These are phyloP conservation scores for Pomatostomus ruficeps DNA, from an alignment of 2,113 vertebrate genomes.

Conservation along the genomic window DNA sequence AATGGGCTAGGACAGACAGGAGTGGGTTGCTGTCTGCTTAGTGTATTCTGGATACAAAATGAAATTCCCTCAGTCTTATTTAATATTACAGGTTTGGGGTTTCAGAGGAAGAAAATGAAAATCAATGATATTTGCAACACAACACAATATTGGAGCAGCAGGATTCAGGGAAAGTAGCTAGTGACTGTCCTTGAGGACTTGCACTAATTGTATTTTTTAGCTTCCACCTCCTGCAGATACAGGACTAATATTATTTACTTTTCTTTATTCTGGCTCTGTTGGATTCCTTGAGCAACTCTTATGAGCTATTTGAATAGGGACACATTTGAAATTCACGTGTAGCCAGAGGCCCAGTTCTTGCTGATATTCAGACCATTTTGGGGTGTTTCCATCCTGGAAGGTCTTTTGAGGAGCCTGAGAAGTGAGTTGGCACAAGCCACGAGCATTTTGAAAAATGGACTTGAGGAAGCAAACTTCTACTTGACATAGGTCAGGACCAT, in stretches of 20 bases:
- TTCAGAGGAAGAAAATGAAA: slow-evolving; percentile 39
- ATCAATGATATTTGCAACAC: slow-evolving; percentile 27
- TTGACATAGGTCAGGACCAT: neutral
- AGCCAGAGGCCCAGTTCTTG: neutral
- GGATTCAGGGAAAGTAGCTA: neutral
- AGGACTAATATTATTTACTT: neutral
- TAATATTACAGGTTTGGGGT: slow-evolving; percentile 16
- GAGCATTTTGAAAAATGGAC: neutral
- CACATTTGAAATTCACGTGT: neutral
- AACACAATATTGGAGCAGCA: neutral
- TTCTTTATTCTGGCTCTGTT: neutral
- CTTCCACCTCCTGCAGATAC: neutral
- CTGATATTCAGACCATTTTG: neutral
- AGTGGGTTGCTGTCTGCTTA: slow-evolving; percentile 14
- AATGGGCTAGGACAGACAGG: slow-evolving; percentile 29
- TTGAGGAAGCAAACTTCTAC: neutral
- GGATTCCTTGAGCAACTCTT: neutral
- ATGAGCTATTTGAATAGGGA: neutral
- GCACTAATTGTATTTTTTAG: neutral
- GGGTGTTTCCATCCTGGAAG: neutral
- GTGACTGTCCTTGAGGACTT: neutral
- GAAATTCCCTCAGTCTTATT: slow-evolving; percentile 34
- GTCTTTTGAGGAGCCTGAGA: neutral
- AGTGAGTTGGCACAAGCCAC: neutral
- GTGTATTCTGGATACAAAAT: slow-evolving; percentile 33